phyloP scores from a whole-genome alignment of 2,113 vertebrate species.

The Tetrax tetrax region DNA sequence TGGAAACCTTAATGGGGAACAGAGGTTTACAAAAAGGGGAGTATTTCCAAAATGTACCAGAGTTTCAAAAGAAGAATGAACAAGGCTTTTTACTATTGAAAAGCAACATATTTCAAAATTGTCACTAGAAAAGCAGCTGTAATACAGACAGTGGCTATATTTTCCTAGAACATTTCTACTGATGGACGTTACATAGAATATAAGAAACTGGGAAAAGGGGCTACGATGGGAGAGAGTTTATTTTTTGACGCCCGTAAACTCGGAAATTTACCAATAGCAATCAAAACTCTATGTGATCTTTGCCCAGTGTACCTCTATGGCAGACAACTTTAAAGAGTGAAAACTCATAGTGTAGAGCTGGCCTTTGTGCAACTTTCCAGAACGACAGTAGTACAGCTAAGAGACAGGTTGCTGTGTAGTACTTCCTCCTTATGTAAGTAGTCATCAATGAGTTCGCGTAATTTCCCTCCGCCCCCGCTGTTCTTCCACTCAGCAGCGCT shows the following conservation, averaged over 20 bases:
- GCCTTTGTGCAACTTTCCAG: not conserved
- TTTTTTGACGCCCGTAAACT: not conserved
- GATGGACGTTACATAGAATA: not conserved
- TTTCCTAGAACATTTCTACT: not conserved
- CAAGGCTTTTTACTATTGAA: not conserved
- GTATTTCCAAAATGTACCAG: not conserved
- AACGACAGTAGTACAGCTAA: not conserved
- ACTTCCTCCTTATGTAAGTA: constrained; percentile 15
- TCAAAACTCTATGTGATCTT: not conserved
- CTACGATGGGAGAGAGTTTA: not conserved
- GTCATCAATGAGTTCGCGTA: not conserved
- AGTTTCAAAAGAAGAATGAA: not conserved
- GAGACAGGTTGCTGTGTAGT: not conserved
- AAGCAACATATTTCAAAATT: not conserved
- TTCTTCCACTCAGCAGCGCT: not conserved
- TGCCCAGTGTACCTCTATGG: rapidly evolving
- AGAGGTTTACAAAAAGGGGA: not conserved
- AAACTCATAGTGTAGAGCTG: not conserved
- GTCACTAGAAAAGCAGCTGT: not conserved
- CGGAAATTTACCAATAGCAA: not conserved
- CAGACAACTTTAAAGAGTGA: not conserved
- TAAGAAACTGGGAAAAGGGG: not conserved
- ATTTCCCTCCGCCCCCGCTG: not conserved
- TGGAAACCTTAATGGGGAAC: not conserved
- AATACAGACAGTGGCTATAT: not conserved